Evolutionary conservation across 1,140 invertebrate species (phyloP), one percentile per base, ranked within the genome.

Genomic region (Gryllus bimaculatus): DNA sequence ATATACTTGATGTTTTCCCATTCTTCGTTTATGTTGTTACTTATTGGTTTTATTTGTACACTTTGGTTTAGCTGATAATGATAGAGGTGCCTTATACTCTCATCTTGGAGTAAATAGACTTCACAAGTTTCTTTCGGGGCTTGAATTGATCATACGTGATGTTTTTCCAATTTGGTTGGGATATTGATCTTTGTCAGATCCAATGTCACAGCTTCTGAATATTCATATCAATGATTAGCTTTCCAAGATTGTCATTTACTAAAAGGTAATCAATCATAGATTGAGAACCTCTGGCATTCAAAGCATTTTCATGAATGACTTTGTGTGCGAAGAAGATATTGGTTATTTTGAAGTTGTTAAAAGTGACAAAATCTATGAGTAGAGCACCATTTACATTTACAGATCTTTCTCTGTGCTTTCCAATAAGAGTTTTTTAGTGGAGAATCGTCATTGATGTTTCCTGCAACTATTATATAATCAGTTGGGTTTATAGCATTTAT

Each of bases 281-380:
- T 73, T 6, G 13, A 15, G 66, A 15, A 15, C 66, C 66, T 73
- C n/a, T 73, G 3, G 13, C 66, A 3, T 13, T 73, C 66, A 13
- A 73, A n/a, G 66, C 6, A n/a, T 73, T 3, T 6, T 73, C 6
- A 6, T 73, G 66, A 6, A 73, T 73, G n/a, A 3, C 66, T 73
- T 73, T 73, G 66, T 73, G 66, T 3, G 13, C 1, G 66, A 73
- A 73, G 66, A 73, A n/a, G 66, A 6, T 73, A 73, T 73, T 73
- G 66, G 66, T 73, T 73, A 73, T 73, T 73, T 73, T 13, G 66
- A 73, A 73, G n/a, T 73, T 73, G n/a, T 73, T 73, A n/a, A 73
- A 6, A 73, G n/a, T n/a, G 13, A 3, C n/a, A 73, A 13, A 15
- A 73, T 15, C 13, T 73, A 15, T 15, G 66, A n/a, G 13, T 3